Percentiles rank a stretch among this genome's conserved stretches.
Conservation (phyloP, 2,113 vertebrate genomes). For the Aspiorhynchus laticeps region DNA sequence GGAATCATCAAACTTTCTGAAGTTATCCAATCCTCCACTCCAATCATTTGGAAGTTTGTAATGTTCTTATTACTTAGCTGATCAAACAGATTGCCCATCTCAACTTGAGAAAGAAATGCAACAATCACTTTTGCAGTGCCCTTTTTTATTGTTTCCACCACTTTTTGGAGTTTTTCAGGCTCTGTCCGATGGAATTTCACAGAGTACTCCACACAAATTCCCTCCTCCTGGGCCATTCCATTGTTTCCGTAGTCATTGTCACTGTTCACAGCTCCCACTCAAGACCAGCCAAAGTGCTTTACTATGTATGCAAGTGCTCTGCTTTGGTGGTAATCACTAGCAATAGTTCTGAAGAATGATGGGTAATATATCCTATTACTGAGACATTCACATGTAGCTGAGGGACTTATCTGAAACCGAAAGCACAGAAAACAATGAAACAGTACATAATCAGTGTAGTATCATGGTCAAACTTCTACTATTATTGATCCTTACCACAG, state of each 20-base stretch:
- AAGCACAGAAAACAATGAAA: background rate
- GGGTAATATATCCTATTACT: slow-evolving; percentile 70
- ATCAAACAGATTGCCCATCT: slow-evolving; percentile 72
- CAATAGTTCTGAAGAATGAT: slow-evolving; percentile 75
- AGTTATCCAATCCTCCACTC: slow-evolving; percentile 77
- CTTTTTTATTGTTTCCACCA: slow-evolving; percentile 68
- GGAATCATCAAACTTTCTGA: slow-evolving; percentile 68
- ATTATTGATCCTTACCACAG: background rate
- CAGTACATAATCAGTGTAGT: background rate
- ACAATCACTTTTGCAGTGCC: slow-evolving; percentile 73
- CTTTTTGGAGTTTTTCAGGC: slow-evolving; percentile 67
- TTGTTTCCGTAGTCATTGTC: slow-evolving; percentile 77
- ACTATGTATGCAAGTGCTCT: slow-evolving; percentile 70
- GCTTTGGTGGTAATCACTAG: slow-evolving; percentile 74
- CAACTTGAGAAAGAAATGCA: slow-evolving; percentile 70
- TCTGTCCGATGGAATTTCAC: slow-evolving; percentile 70
- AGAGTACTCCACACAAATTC: slow-evolving; percentile 73
- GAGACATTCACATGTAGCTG: slow-evolving; percentile 76
- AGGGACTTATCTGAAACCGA: slow-evolving; percentile 71
- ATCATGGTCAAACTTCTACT: background rate
- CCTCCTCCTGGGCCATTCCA: slow-evolving; percentile 72
- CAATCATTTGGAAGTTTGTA: slow-evolving; percentile 73
- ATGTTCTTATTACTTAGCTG: slow-evolving; percentile 62
- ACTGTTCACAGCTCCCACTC: slow-evolving; percentile 76
- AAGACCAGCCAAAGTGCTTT: slow-evolving; percentile 77